A percentile compares a stretch with the other conserved stretches of the same genome.
Conservation (phyloP, 2,797 vertebrate species). For the Sitta carolinensis region DNA sequence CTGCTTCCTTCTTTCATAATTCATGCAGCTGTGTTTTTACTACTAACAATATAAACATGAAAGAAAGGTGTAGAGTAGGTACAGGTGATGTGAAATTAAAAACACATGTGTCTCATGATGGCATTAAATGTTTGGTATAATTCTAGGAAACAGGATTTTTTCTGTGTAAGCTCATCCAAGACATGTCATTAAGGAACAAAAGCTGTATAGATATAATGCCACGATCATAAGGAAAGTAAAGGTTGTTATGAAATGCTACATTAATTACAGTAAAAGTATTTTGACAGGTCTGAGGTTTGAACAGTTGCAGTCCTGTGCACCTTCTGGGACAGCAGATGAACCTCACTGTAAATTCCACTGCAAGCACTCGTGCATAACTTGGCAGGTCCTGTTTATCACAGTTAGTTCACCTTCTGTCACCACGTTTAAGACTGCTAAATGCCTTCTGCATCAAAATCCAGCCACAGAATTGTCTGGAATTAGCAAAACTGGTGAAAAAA, state of each 20-base stretch:
- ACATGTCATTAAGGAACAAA: background rate
- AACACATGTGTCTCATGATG: background rate
- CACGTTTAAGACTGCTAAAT: slow-evolving; percentile 20
- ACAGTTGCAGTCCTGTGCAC: background rate
- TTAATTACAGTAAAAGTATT: background rate
- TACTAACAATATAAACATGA: background rate
- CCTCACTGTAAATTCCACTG: background rate
- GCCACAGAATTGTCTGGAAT: slow-evolving; percentile 62
- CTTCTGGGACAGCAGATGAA: background rate
- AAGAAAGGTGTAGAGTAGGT: background rate
- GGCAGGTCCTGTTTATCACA: background rate
- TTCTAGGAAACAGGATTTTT: background rate
- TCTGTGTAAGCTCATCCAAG: background rate
- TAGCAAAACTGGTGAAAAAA: background rate
- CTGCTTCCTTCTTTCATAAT: background rate
- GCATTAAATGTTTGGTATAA: background rate
- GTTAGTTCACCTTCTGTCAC: slow-evolving; percentile 42
- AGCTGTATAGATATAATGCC: background rate
- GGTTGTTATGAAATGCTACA: background rate
- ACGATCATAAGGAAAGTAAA: background rate
- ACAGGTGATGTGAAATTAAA: background rate
- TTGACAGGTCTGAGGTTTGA: background rate
- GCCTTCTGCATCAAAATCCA: slow-evolving; percentile 16
- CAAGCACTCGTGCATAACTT: background rate
- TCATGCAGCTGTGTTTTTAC: background rate